Evolutionary conservation across 2,113 vertebrate genomes (phyloP).

Genomic region (Atractosteus spatula): DNA sequence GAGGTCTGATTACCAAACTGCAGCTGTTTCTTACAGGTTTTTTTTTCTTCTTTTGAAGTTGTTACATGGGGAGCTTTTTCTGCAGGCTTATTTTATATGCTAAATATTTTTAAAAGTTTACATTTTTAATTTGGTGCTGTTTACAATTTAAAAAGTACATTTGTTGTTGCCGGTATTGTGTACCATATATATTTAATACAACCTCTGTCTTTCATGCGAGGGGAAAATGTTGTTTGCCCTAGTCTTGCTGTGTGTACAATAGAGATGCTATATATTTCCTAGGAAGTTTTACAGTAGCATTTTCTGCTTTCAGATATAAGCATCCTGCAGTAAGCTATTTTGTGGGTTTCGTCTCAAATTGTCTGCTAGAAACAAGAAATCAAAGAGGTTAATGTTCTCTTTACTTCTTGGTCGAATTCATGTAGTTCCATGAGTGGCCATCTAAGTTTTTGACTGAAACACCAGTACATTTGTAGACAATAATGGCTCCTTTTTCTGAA

Average conservation of each 20-base stretch:
- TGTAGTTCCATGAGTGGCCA: no score
- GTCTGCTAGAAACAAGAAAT: neutral
- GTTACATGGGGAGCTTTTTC: neutral
- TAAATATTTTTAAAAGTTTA: neutral
- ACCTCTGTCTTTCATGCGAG: neutral
- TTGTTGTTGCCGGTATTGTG: conserved; percentile 26
- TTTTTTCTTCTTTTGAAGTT: neutral
- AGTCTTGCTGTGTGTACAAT: neutral
- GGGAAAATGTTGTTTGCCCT: neutral
- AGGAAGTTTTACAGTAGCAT: neutral
- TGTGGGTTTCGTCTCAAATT: neutral
- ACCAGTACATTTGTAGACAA: no score
- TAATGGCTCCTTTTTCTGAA: no score
- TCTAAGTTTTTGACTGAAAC: no score
- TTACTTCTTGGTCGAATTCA: no score
- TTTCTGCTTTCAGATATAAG: neutral
- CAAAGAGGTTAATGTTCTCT: no score
- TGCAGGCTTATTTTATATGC: neutral
- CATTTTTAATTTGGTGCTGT: conserved; percentile 22
- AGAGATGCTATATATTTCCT: neutral
- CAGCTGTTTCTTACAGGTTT: neutral
- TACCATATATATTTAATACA: conserved; percentile 26
- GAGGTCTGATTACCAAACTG: neutral
- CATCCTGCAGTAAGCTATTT: conserved; percentile 4
- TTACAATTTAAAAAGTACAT: conserved; percentile 12